These are phyloP conservation scores for Lasius fuliginosus DNA, from an alignment of 2,888 invertebrate genomes.

Conservation along the genomic window DNA sequence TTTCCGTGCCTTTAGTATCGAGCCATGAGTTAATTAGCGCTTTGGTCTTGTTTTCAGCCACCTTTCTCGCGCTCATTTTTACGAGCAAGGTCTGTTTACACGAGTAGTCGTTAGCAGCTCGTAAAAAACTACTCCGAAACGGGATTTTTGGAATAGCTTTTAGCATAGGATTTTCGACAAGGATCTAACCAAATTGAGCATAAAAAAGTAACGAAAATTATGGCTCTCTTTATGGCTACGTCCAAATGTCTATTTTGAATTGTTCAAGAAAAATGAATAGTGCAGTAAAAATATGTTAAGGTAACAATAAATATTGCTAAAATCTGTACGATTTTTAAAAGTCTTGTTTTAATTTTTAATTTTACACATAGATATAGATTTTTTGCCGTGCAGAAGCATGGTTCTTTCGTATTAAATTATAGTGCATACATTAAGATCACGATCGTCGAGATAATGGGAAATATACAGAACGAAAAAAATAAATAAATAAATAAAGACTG, in stretches of 20 bases:
- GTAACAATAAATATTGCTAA: background rate
- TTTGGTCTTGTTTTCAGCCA: constrained; percentile 57
- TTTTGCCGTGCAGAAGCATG: background rate
- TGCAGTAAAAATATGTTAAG: background rate
- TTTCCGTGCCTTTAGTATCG: constrained; percentile 27
- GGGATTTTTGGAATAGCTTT: background rate
- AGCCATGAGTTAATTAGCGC: constrained; percentile 76
- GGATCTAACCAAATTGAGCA: constrained; percentile 19
- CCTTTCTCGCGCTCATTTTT: constrained; percentile 64
- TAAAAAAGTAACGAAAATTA: constrained; percentile 36
- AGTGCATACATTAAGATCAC: constrained; percentile 12
- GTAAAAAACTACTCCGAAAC: constrained; percentile 66
- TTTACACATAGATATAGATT: background rate
- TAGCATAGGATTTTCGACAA: constrained; percentile 35
- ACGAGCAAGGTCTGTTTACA: constrained; percentile 68
- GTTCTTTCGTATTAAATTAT: background rate
- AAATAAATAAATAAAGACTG: background rate
- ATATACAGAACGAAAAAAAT: constrained; percentile 23
- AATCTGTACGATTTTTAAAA: background rate
- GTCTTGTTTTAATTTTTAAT: background rate
- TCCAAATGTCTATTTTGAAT: constrained; percentile 1
- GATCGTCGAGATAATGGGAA: constrained; percentile 43
- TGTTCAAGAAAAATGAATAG: background rate
- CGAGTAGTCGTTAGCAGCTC: constrained; percentile 68
- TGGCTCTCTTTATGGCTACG: background rate